Evolutionary conservation across 2,888 invertebrate species (phyloP), one percentile per base, ranked within the genome.

Genomic region (Neuroscelio doddi): DNA sequence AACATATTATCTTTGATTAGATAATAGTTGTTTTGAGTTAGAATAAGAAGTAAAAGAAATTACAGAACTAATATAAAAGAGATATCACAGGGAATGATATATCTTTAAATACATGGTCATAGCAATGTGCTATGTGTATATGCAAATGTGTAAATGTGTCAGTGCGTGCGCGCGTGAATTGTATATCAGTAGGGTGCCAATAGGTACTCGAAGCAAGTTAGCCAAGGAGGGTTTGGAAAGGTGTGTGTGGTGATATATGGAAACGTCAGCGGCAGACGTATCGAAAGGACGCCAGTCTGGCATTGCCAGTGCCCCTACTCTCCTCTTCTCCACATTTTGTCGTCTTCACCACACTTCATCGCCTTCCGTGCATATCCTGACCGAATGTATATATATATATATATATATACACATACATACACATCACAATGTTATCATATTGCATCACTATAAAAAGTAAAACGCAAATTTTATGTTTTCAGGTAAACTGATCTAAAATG

Each of bases 251-350:
- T 81, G 80, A 80, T 80, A 80, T 82, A 82, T 83, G 80, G 79
- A 83, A 81, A 82, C 77, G 82, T 83, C 82, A 83, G 73, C 70
- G 69, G 72, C 82, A 82, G 82, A 79, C 77, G 75, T 79, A 82
- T 82, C 80, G 81, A 80, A 80, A 79, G 78, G 75, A 79, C 72
- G 65, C 44, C 68, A 61, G 62, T 45, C 29, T 57, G 55, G 62
- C 46, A 41, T 45, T 51, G 62, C 62, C 57, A 50, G 38, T 57
- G 44, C 61, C 51, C 56, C 30, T 45, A 17, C 32, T n/a, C n/a
- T 76, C 75, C 78, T 57, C 52, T 71, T 66, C 69, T 47, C 73
- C 52, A 65, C 69, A 71, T 76, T 74, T 79, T 80, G 77, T 76
- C 76, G 78, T 78, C 77, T 78, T 75, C 68, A 72, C 70, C 68